phyloP scores from a whole-genome alignment of 2,113 vertebrate species.

The Myodes glareolus region DNA sequence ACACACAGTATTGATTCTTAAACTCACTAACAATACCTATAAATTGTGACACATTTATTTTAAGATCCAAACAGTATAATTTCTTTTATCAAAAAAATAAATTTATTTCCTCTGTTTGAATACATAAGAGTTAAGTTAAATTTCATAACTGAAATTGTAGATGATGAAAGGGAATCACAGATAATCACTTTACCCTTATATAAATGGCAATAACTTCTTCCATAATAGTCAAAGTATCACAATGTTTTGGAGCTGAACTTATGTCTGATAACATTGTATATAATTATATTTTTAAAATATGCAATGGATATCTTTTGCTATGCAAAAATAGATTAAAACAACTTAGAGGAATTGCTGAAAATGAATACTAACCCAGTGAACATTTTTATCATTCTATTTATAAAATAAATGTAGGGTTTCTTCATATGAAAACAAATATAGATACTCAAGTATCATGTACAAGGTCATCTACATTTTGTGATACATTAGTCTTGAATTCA shows the following conservation, averaged over 20 bases:
- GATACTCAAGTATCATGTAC: conserved; percentile 10
- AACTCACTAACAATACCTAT: background rate
- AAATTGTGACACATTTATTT: conserved; percentile 19
- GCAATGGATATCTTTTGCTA: background rate
- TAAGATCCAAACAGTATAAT: background rate
- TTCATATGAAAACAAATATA: background rate
- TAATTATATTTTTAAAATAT: background rate
- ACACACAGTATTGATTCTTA: background rate
- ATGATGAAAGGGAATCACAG: background rate
- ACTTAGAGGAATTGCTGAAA: background rate
- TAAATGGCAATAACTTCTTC: background rate
- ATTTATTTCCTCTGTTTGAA: background rate
- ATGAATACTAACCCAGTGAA: background rate
- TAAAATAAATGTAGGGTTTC: background rate
- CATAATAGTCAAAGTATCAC: background rate
- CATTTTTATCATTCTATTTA: background rate
- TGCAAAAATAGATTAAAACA: conserved; percentile 22
- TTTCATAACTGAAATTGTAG: background rate
- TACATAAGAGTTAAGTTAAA: background rate
- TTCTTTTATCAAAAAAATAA: conserved; percentile 19
- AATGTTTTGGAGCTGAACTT: background rate
- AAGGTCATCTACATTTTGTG: conserved; percentile 5
- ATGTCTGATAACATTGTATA: background rate
- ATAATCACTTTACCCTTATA: background rate
- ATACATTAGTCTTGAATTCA: background rate